Evolutionary conservation across 2,797 vertebrate genomes (phyloP).

Genomic region (Sebastolobus altivelis): DNA sequence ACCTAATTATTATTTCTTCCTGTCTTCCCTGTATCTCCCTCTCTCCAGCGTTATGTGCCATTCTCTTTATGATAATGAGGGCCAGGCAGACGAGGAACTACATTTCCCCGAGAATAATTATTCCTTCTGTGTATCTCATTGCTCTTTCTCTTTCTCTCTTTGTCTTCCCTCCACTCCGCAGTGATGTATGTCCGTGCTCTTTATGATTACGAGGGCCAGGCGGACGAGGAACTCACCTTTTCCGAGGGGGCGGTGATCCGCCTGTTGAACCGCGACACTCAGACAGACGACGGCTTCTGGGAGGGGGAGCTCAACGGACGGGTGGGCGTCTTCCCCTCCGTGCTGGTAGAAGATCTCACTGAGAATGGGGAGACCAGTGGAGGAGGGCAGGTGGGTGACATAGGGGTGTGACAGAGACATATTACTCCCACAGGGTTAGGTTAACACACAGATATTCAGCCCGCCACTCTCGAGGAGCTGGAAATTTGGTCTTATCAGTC

Average conservation of each 20-base stretch:
- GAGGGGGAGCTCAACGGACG: constrained; percentile 95
- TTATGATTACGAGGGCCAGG: constrained; percentile 98
- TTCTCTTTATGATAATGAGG: constrained; percentile 34
- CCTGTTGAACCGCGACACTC: constrained; percentile 95
- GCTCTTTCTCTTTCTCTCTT: constrained; percentile 7
- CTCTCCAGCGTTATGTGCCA: constrained; percentile 9
- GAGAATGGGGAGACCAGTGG: constrained; percentile 90
- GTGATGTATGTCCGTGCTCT: constrained; percentile 96
- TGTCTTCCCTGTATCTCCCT: constrained; percentile 33
- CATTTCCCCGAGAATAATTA: constrained; percentile 39
- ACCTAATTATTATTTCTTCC: constrained; percentile 29
- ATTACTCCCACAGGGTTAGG: neutral
- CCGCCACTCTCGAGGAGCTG: constrained; percentile 7
- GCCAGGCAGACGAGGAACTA: constrained; percentile 24
- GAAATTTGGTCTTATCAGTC: constrained; percentile 47
- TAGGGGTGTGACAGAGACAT: constrained; percentile 55
- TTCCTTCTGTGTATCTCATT: constrained; percentile 28
- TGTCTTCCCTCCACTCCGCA: constrained; percentile 62
- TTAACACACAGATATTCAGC: neutral
- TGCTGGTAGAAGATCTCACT: constrained; percentile 94
- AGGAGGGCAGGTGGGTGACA: constrained; percentile 57
- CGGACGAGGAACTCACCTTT: constrained; percentile 95
- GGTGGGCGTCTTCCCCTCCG: constrained; percentile 95
- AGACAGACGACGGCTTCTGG: constrained; percentile 99
- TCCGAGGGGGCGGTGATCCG: constrained; percentile 96